Evolutionary conservation across 1,140 invertebrate species (phyloP), one percentile per base, ranked within the genome.

Genomic region (Papilio glaucus): DNA sequence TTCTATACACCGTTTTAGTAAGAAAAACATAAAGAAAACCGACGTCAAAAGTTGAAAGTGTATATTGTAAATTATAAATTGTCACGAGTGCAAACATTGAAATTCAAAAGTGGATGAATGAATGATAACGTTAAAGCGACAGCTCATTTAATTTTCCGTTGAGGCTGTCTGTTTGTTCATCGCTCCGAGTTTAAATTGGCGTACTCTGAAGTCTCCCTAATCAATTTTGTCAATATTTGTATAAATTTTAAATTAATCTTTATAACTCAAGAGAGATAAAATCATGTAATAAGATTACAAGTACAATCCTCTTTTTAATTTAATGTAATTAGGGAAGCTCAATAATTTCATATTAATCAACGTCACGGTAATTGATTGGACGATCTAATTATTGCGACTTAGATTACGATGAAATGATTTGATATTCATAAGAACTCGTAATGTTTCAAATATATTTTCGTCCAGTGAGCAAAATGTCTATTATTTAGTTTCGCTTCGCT

Each of bases 181-280:
- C 49, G 49, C 49, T 57, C 49, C 21, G 10, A 26, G 49, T 57
- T 57, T 57, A 57, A 26, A 57, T 57, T 57, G 21, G 15, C 45
- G 45, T 15, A 21, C 21, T 24, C 49, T 24, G 49, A 57, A 18
- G 49, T 57, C 21, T 57, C 21, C 49, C 49, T 57, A 57, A 57
- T 57, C 49, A 57, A 57, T 57, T 57, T 57, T 57, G 49, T 57
- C 49, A 57, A 57, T 57, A 57, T 57, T 57, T 57, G 49, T 24
- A 5, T 24, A 13, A 45, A 57, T 10, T 26, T 57, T 24, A 57
- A 57, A 57, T 57, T 57, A 57, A 57, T 26, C 49, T 26, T 57
- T 57, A 57, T 26, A 57, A 57, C 21, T 12, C 12, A 57, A 57
- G 21, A 2, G 0, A 18, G 49, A 26, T 57, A 24, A 57, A 57